Base-by-base conservation (phyloP, 2,113 vertebrate species). In the Calyptomena viridis region DNA sequence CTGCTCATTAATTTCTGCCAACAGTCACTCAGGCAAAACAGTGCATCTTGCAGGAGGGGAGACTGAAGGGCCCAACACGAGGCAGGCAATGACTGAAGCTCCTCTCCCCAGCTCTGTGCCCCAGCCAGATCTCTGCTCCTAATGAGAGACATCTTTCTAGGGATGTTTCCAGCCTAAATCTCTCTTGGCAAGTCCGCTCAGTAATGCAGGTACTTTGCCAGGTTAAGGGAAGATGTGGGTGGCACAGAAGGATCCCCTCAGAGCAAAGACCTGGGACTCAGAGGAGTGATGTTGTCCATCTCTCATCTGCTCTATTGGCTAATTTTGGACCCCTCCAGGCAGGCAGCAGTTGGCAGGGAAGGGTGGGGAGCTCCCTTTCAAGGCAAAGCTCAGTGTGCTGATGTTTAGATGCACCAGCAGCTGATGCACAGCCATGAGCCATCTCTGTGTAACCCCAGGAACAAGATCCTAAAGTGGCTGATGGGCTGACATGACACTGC, bases 91-190 rank as follows among this genome's bases (percentile, higher is more conserved):
- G 79, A 74, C 68, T 31, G 84, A 82, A 19, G 4, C 55, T 74
- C 53, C 92, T 80, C 68, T 92, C 60, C 74, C 30, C 72, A 66
- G 39, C 82, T 24, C 63, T 60, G 71, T 77, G 87, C 63, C 84
- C 84, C 87, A 80, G 82, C 85, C 95, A 95, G 79, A 84, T 47
- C 6, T 53, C 37, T 93, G 90, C 90, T 91, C n/a, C 63, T 95
- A 91, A 92, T 60, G 58, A 92, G 84, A 96, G 67, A 89, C 87
- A 92, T 96, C 90, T 95, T 97, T 83, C 71, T 94, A 59, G 55
- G 83, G 82, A 86, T 23, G 68, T 56, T 96, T 90, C 89, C 82
- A 85, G 50, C 87, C 63, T 89, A 55, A 91, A 86, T 88, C 79
- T 91, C 82, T 93, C 72, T 62, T 91, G 95, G 86, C 82, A 80